Percentiles rank a stretch among this genome's conserved stretches.
phyloP scores from a whole-genome alignment of 2,797 vertebrate genomes.

The Poliocrania exsul region DNA sequence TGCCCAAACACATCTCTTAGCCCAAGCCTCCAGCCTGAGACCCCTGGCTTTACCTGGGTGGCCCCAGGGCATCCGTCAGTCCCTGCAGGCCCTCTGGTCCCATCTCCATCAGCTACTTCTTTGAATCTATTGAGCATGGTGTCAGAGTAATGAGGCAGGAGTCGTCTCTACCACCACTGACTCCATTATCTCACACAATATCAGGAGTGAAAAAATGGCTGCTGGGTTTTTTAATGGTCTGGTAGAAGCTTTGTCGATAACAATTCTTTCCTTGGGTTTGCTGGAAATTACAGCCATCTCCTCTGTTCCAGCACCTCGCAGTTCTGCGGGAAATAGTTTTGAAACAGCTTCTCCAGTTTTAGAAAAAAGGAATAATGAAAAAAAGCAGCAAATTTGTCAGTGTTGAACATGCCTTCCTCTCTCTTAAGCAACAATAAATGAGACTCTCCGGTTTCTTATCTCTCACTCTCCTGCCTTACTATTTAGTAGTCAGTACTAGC shows the following conservation, averaged over 20 bases:
- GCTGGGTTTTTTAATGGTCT: slow-evolving; percentile 26
- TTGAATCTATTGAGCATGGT: background rate
- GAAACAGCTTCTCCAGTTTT: background rate
- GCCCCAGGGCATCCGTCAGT: background rate
- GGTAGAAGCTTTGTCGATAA: slow-evolving; percentile 14
- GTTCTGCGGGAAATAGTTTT: background rate
- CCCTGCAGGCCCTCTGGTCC: background rate
- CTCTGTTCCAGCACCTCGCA: background rate
- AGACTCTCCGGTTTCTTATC: background rate
- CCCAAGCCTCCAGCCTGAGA: background rate
- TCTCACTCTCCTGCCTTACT: background rate
- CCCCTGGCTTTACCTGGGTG: background rate
- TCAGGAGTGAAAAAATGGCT: slow-evolving; percentile 20
- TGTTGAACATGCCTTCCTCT: background rate
- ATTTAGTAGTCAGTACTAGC: background rate
- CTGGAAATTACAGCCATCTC: slow-evolving; percentile 23
- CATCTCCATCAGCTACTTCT: background rate
- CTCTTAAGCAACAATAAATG: background rate
- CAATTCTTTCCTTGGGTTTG: slow-evolving; percentile 6
- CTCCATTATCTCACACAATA: background rate
- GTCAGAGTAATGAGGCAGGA: slow-evolving; percentile 27
- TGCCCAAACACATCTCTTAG: background rate
- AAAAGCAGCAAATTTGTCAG: background rate
- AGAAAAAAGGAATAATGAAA: background rate
- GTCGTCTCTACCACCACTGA: background rate